Evolutionary conservation across 2,113 vertebrate species (phyloP).

Genomic region (Rhynchopsitta pachyrhyncha): DNA sequence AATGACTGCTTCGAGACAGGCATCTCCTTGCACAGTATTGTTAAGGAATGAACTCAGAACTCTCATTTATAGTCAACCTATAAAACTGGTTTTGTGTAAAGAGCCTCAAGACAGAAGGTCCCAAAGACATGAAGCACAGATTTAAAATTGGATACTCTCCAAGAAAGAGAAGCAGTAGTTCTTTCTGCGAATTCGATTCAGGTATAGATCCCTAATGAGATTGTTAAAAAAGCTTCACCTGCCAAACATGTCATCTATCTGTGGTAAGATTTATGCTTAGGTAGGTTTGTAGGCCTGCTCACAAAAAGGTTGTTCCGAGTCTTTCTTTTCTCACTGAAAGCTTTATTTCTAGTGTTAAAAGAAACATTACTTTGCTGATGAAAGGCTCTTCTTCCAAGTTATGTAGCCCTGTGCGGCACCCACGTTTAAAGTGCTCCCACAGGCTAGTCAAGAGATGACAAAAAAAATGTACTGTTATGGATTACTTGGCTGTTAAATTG

Average conservation of each 20-base stretch:
- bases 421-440: neutral
- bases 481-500: neutral
- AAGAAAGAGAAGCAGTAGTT: neutral
- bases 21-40: neutral
- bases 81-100: neutral
- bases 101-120: neutral
- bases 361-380: neutral
- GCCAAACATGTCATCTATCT: neutral
- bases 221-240: neutral
- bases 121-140: neutral
- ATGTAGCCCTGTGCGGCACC: neutral
- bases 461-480: neutral
- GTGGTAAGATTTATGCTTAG: neutral
- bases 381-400: neutral
- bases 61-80: neutral
- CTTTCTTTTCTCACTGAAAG: neutral
- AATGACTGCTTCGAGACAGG: neutral
- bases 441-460: neutral
- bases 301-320: neutral
- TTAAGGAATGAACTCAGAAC: neutral
- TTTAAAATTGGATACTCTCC: neutral
- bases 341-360: neutral
- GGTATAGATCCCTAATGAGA: slow-evolving; percentile 6
- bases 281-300: neutral
- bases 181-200: neutral